Conservation (phyloP, 2,888 invertebrate genomes). For the Geophilus truncorum region DNA sequence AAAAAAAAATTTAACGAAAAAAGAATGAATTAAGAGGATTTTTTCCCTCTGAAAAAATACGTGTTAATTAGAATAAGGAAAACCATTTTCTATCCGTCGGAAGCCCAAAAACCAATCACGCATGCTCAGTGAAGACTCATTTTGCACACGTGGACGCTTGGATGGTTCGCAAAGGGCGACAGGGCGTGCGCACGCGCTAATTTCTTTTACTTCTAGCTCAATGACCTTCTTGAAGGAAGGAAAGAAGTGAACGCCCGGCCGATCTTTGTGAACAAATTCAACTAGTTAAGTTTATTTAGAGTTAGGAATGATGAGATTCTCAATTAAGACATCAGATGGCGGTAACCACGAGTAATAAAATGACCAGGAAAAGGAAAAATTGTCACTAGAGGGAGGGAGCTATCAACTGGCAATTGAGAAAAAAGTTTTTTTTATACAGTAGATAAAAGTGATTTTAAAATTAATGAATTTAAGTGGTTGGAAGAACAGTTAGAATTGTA, state of each 20-base stretch:
- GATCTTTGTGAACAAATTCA: constrained; percentile 21
- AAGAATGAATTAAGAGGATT: neutral
- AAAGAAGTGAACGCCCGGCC: neutral
- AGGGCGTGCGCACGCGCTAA: constrained; percentile 18
- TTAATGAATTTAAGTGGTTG: neutral
- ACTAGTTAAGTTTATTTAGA: neutral
- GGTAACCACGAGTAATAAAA: too few relatives aligned
- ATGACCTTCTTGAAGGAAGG: neutral
- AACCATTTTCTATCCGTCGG: neutral
- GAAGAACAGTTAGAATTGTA: neutral
- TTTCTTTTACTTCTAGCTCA: constrained; percentile 15
- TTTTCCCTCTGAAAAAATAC: neutral
- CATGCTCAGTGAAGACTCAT: constrained; percentile 4
- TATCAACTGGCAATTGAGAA: neutral
- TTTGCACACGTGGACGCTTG: constrained; percentile 21
- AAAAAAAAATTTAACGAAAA: neutral
- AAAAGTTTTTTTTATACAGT: too few relatives aligned
- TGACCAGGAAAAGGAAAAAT: too few relatives aligned
- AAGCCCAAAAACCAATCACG: neutral
- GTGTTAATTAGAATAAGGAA: constrained; percentile 23
- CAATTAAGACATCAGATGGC: too few relatives aligned
- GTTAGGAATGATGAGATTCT: neutral
- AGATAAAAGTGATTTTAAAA: neutral
- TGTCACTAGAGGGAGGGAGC: too few relatives aligned
- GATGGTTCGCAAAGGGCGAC: neutral